Percentiles rank a stretch among this genome's conserved stretches.
phyloP scores from a whole-genome alignment of 2,797 vertebrate species.

The Furcifer pardalis region DNA sequence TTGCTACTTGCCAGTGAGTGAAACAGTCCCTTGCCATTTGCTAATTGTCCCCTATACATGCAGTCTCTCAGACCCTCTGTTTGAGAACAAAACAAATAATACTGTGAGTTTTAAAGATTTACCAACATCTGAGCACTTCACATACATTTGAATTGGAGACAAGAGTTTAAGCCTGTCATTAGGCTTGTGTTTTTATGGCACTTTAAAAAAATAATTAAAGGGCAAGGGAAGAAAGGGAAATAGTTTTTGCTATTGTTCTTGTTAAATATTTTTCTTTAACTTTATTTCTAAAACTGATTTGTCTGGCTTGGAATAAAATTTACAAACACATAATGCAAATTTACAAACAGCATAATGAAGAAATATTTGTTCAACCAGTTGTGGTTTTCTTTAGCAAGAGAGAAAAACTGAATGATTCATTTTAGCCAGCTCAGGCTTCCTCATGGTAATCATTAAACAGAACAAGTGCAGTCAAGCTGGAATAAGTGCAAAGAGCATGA shows the following conservation, averaged over 20 bases:
- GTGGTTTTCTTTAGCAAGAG: constrained; percentile 4
- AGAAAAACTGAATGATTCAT: constrained; percentile 29
- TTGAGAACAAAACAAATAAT: background rate
- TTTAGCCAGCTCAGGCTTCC: background rate
- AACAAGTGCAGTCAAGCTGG: constrained; percentile 15
- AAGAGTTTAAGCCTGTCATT: background rate
- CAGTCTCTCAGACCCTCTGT: too few species aligned
- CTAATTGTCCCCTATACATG: background rate
- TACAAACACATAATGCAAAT: background rate
- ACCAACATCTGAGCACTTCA: background rate
- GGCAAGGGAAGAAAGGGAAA: too few species aligned
- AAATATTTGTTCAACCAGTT: constrained; percentile 22
- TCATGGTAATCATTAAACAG: constrained; percentile 22
- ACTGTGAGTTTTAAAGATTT: background rate
- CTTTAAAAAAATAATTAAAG: too few species aligned
- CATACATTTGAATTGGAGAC: background rate
- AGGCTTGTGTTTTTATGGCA: background rate
- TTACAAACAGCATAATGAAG: too few species aligned
- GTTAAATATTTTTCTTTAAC: constrained; percentile 8
- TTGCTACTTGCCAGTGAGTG: too few species aligned
- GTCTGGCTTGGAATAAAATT: constrained; percentile 19
- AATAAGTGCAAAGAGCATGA: constrained; percentile 5
- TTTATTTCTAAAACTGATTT: constrained; percentile 8
- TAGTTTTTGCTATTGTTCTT: background rate
- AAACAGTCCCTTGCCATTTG: too few species aligned